Percentiles rank a stretch among this genome's conserved stretches.
phyloP scores from a whole-genome alignment of 2,888 invertebrate species.

The Dryobotodes eremita region DNA sequence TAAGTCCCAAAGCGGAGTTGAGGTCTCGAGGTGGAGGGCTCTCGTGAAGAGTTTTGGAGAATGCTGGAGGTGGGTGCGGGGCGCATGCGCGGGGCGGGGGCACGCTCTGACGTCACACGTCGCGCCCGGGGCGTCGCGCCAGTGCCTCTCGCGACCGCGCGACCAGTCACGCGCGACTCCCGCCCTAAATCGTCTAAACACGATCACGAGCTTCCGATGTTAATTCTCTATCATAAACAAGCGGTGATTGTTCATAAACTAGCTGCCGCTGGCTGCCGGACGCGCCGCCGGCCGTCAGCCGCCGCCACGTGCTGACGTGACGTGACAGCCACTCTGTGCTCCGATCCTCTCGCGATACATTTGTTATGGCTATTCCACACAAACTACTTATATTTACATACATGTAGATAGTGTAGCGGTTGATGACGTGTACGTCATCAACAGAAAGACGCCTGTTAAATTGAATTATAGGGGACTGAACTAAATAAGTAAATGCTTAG shows the following conservation, averaged over 20 bases:
- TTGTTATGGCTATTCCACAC: slow-evolving; percentile 73
- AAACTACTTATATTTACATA: slow-evolving; percentile 59
- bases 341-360: slow-evolving; percentile 63
- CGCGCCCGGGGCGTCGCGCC: slow-evolving; percentile 86
- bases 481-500: slow-evolving; percentile 31
- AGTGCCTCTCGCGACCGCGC: slow-evolving; percentile 89
- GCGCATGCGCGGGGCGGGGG: slow-evolving; percentile 87
- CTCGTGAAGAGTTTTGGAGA: slow-evolving; percentile 87
- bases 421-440: slow-evolving; percentile 15
- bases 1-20: slow-evolving; percentile 88
- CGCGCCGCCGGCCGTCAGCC: slow-evolving; percentile 58
- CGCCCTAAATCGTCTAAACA: slow-evolving; percentile 81
- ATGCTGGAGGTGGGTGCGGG: slow-evolving; percentile 73
- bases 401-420: slow-evolving; percentile 36
- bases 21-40: slow-evolving; percentile 89
- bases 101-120: slow-evolving; percentile 87
- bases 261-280: slow-evolving; percentile 55
- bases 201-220: slow-evolving; percentile 86
- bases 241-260: slow-evolving; percentile 67
- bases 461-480: slow-evolving; percentile 58
- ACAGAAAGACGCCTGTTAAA: slow-evolving; percentile 50
- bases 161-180: slow-evolving; percentile 86
- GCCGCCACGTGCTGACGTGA: slow-evolving; percentile 73
- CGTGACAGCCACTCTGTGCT: slow-evolving; percentile 69
- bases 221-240: slow-evolving; percentile 82